A percentile compares a stretch with the other conserved stretches of the same genome.
phyloP scores from a whole-genome alignment of 2,888 invertebrate genomes.

The Sarcophaga subvicina region DNA sequence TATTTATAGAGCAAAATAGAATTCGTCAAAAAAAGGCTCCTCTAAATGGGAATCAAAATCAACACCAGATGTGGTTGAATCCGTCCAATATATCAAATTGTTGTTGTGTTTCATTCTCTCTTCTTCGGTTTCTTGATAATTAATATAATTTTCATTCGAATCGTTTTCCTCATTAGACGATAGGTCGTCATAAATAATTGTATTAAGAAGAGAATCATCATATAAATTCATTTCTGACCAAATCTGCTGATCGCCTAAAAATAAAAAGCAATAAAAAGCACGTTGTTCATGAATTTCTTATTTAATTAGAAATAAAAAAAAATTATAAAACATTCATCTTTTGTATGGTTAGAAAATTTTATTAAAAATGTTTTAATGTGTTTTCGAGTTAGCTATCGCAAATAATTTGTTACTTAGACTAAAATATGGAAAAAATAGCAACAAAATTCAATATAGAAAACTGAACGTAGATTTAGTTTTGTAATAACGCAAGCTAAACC shows the following conservation, averaged over 20 bases:
- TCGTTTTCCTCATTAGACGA: neutral
- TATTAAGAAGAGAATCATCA: constrained; percentile 50
- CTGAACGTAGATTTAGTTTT: no score
- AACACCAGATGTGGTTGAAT: neutral
- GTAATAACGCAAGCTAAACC: no score
- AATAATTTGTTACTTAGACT: no score
- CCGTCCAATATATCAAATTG: constrained; percentile 35
- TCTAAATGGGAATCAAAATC: constrained; percentile 32
- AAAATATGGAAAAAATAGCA: no score
- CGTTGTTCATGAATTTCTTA: no score
- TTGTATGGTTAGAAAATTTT: no score
- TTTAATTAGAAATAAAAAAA: no score
- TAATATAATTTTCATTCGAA: neutral
- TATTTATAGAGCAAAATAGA: constrained; percentile 14
- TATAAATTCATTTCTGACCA: constrained; percentile 57
- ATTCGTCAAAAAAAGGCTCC: constrained; percentile 9
- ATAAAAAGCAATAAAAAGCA: no score
- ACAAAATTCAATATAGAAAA: no score
- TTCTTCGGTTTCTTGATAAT: neutral
- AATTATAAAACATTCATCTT: no score
- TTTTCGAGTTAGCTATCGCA: no score
- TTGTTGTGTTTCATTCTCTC: constrained; percentile 1
- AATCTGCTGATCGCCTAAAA: constrained; percentile 61
- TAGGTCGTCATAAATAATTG: constrained; percentile 13
- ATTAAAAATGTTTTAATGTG: no score